A percentile compares a stretch with the other conserved stretches of the same genome.
Conservation (phyloP, 37 sponge, comb jelly and placozoan genomes). For the Mnemiopsis leidyi region DNA sequence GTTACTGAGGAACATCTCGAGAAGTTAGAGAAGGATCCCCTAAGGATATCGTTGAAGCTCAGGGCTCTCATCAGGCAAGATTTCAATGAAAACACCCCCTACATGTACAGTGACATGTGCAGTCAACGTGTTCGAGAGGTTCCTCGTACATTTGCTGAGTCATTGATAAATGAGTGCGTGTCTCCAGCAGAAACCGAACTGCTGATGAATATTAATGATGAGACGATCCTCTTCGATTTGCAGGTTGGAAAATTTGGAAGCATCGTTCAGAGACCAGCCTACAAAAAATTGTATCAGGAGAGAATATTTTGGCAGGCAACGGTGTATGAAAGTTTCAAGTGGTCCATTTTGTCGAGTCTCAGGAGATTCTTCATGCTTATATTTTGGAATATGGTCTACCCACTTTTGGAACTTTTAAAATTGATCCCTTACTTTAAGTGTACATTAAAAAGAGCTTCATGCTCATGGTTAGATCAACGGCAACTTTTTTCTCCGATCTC, state of each 20-base stretch:
- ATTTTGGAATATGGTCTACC: neutral
- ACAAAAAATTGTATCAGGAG: neutral
- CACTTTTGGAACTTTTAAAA: too few relatives aligned
- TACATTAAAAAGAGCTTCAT: neutral
- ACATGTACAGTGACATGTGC: neutral
- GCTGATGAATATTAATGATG: neutral
- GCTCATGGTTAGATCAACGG: too few relatives aligned
- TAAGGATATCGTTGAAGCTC: neutral
- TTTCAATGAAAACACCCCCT: neutral
- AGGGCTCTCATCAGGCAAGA: neutral
- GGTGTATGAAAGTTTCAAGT: neutral
- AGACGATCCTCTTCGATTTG: neutral
- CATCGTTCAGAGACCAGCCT: neutral
- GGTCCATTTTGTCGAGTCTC: neutral
- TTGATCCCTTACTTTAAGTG: neutral
- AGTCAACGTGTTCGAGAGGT: too few relatives aligned
- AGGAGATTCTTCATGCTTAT: neutral
- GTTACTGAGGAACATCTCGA: neutral
- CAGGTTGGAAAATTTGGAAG: neutral
- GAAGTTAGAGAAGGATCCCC: neutral
- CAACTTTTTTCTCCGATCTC: neutral
- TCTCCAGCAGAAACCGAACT: neutral
- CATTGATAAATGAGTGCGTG: neutral
- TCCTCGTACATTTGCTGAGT: neutral
- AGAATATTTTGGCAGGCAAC: neutral